These are phyloP conservation scores for Drosophila kohkoa DNA, from an alignment of 1,140 invertebrate genomes.

Conservation along the genomic window DNA sequence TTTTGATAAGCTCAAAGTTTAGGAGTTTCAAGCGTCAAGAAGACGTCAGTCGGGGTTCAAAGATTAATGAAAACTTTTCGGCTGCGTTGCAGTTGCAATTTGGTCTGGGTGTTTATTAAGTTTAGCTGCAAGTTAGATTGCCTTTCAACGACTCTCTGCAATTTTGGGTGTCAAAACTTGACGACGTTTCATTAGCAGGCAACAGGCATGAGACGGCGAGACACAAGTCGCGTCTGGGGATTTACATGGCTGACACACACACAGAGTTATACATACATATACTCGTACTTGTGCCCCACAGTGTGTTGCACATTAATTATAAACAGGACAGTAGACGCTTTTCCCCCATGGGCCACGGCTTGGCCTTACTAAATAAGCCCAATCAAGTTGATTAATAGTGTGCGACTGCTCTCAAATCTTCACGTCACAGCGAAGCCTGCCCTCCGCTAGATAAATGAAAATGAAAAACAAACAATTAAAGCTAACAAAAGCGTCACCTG, in stretches of 20 bases:
- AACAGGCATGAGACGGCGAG: slow-evolving; percentile 13
- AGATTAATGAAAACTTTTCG: slow-evolving; percentile 76
- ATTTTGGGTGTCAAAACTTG: slow-evolving; percentile 72
- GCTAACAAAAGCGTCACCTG: slow-evolving; percentile 68
- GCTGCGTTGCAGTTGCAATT: slow-evolving; percentile 56
- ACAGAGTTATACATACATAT: too few relatives aligned
- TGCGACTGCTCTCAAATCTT: slow-evolving; percentile 65
- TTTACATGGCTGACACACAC: slow-evolving; percentile 57
- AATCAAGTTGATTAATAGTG: slow-evolving; percentile 81
- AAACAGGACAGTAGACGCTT: slow-evolving; percentile 55
- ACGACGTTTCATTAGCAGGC: slow-evolving; percentile 74
- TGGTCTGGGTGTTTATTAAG: slow-evolving; percentile 62
- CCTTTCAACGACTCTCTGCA: slow-evolving; percentile 51
- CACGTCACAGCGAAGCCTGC: slow-evolving; percentile 49
- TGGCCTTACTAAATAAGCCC: slow-evolving; percentile 37
- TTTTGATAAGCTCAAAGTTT: slow-evolving; percentile 63
- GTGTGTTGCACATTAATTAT: slow-evolving; percentile 76
- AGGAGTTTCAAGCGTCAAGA: slow-evolving; percentile 29
- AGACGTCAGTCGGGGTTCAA: slow-evolving; percentile 1
- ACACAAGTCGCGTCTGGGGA: slow-evolving; percentile 57
- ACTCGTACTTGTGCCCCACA: slow-evolving; percentile 8
- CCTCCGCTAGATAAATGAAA: slow-evolving; percentile 65
- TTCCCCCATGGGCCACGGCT: slow-evolving; percentile 24
- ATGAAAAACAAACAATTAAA: slow-evolving; percentile 80
- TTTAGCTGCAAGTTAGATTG: slow-evolving; percentile 75